These are phyloP conservation scores for Prionailurus bengalensis DNA, from an alignment of 2,113 vertebrate genomes.

Conservation along the genomic window DNA sequence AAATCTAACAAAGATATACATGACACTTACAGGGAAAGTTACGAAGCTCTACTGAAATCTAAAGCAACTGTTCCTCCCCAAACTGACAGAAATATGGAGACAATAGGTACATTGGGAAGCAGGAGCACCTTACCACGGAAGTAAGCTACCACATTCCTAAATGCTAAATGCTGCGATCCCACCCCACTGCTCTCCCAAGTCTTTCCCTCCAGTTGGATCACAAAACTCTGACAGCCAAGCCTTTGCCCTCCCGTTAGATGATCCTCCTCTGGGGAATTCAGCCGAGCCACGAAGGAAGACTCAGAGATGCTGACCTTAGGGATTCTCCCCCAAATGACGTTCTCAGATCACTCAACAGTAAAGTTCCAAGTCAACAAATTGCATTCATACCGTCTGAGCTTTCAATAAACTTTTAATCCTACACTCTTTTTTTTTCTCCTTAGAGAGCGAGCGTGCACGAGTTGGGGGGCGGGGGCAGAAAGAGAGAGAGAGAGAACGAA, in stretches of 20 bases:
- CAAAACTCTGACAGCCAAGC: neutral
- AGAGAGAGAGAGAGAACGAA: too few relatives aligned
- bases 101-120: neutral
- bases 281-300: neutral
- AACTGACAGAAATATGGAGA: neutral
- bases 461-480: too few relatives aligned
- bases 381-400: neutral
- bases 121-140: neutral
- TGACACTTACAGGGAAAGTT: conserved; percentile 16
- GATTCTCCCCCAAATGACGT: neutral
- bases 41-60: neutral
- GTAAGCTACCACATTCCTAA: neutral
- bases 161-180: neutral
- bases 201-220: neutral
- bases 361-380: neutral
- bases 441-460: too few relatives aligned
- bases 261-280: neutral
- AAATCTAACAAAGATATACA: conserved; percentile 6
- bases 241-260: neutral
- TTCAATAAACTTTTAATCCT: neutral
- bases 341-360: neutral
- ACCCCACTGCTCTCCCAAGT: neutral
- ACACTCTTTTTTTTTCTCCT: neutral
- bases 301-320: neutral
- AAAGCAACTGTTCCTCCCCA: neutral